Evolutionary conservation across 2,113 vertebrate genomes (phyloP), one percentile per base, ranked within the genome.

Genomic region (Isurus oxyrinchus): DNA sequence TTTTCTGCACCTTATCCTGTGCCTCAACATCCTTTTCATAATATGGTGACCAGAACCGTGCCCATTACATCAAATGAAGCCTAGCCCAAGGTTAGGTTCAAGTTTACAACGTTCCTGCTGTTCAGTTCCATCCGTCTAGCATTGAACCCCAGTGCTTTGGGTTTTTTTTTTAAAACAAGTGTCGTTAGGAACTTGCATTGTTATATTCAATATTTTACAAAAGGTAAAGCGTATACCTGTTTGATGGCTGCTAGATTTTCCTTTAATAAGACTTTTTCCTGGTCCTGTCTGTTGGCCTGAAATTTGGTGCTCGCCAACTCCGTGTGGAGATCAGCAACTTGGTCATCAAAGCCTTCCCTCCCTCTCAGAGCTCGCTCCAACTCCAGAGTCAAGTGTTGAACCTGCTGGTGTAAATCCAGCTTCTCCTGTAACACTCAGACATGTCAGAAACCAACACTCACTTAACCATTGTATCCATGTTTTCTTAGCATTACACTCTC

Each of bases 341-440:
- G 97, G 57, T 97, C 96, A 19, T 76, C 96, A 93, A 97, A 97
- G 27, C 96, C 91, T 19, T 97, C 97, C 40, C 96, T 96, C 67
- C 96, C 96, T 63, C 94, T 95, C 96, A 96, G 96, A 0, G 96
- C 96, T n/a, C 96, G 95, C 3, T 97, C 96, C 87, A 97, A 96
- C 96, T 97, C 97, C 96, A 97, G 81, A 35, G 96, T 96, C 86
- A 97, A 96, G 23, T 96, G 94, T 96, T 97, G 96, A 14, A 96
- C 96, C 76, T 90, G 97, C 96, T 97, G 97, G 57, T 97, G 97
- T 59, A 98, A 97, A 19, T 97, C 97, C 90, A 97, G 96, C 66
- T 97, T 98, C 90, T 98, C 98, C 98, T 98, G 79, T 16, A 97
- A 67, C 21, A 2, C 23, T 57, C 55, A 90, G 87, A 27, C 90